Evolutionary conservation across 1,140 invertebrate genomes (phyloP).

Genomic region (Drusus annulatus): DNA sequence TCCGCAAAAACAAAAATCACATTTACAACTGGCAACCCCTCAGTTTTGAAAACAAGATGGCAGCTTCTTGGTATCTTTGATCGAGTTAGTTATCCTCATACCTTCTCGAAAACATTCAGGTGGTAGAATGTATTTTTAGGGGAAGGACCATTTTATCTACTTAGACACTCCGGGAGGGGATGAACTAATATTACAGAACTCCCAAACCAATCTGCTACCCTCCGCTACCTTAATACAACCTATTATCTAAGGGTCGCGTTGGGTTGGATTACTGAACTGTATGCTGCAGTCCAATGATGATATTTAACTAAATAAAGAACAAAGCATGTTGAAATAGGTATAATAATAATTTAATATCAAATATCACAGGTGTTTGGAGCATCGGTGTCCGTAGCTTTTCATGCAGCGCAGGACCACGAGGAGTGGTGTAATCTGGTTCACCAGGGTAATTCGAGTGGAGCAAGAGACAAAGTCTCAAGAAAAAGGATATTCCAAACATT

Average conservation of each 20-base stretch:
- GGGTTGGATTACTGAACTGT: too few species aligned
- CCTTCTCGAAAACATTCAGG: not conserved
- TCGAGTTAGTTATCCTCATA: constrained; percentile 22
- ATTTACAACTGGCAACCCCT: not conserved
- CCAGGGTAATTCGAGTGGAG: too few species aligned
- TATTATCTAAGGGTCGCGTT: not conserved
- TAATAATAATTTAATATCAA: too few species aligned
- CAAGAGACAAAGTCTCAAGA: too few species aligned
- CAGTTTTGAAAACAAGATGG: constrained; percentile 18
- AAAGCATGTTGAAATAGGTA: too few species aligned
- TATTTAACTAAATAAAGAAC: too few species aligned
- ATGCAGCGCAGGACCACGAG: too few species aligned
- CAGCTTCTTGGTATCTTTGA: not conserved
- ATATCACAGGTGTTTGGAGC: too few species aligned
- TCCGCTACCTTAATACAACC: not conserved
- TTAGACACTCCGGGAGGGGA: constrained; percentile 9
- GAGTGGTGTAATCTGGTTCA: too few species aligned
- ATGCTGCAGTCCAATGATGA: too few species aligned
- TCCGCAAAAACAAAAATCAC: not conserved
- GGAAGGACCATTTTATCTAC: constrained; percentile 23
- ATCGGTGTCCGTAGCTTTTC: too few species aligned
- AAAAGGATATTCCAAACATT: too few species aligned
- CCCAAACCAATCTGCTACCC: constrained; percentile 34
- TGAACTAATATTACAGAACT: constrained; percentile 25
- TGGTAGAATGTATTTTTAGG: not conserved